Evolutionary conservation across 2,888 invertebrate genomes (phyloP), one percentile per base, ranked within the genome.

Genomic region (Camponotus fellah): DNA sequence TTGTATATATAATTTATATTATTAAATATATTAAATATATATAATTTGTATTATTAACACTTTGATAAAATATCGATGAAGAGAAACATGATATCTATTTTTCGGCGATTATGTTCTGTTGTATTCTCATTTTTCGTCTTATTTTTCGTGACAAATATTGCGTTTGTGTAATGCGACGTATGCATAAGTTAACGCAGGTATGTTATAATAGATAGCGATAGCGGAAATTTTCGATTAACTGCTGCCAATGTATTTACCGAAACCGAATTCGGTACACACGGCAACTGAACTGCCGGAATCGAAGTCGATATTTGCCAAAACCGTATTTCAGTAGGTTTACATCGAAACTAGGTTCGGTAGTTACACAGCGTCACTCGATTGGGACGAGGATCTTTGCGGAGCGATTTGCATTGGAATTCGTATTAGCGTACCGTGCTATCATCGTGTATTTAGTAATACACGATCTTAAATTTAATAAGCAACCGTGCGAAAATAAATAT

Each of bases 241-340:
- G 81, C 62, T 71, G 58, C 74, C 49, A 62, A 75, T 83, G 69
- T 86, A 87, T 88, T 86, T 89, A 86, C 85, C 82, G 84, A 86
- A 86, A 88, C 80, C 87, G 82, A 84, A 87, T 80, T 86, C 71
- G 34, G 80, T 77, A 82, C 80, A 87, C 83, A 88, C 65, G 32
- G 82, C 37, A 58, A 65, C 60, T 76, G 64, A 86, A 88, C 87
- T 88, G 80, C 83, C 77, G 74, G 82, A 85, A 71, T 58, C 80
- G 86, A 81, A 69, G 75, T 83, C 74, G 82, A 77, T 89, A 87
- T 89, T 89, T 89, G 82, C 89, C 85, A 84, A 88, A 89, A 86
- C 86, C 83, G 86, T 88, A 85, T 87, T 87, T 71, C 89, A 86
- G 74, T 80, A 82, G 83, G 87, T 87, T 84, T 85, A 86, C 87